Base-by-base conservation (phyloP, 2,888 invertebrate species). In the Pollenia angustigena region DNA sequence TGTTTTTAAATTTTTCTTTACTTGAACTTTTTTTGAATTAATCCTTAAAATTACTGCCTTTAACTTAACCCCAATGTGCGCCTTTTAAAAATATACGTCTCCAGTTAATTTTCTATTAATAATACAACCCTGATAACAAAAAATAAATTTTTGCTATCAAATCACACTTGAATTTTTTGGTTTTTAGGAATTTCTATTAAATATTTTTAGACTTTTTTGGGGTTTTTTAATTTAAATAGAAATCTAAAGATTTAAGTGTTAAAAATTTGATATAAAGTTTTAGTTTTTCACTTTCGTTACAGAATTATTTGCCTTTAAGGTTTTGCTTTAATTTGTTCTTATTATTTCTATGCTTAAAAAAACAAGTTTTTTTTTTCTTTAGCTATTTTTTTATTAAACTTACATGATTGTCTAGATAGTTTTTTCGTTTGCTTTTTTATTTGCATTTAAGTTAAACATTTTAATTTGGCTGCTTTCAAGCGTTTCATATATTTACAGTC, bases 381-480 rank as follows among this genome's bases (percentile, higher is more conserved):
- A 75, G 52, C 50, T 50, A 40, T 50, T 14, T 62, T 71, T 72
- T 16, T 54, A n/a, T 50, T 0, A 60, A 69, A 56, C 40, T 46
- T 42, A 66, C 48, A 40, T 58, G 48, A 78, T 14, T 62, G 52
- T 46, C 62, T 32, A 32, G 32, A 32, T 32, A 32, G n/a, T 14
- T 8, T 18, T 12, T 80, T 40, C 42, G 8, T 23, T 42, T 16
- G 40, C 16, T 48, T 50, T 68, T 58, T 56, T 46, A 62, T 69
- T 69, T 75, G 46, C 23, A 60, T 60, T 82, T 46, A 54, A 76
- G 52, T 69, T 75, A 60, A 69, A 75, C 46, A 82, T 82, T 82
- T 75, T 75, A 68, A 82, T 82, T 75, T 42, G 40, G 42, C 48
- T n/a, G 42, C 14, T 66, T 18, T 23, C 14, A 50, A 69, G 42